phyloP scores from a whole-genome alignment of 2,113 vertebrate genomes.

The Anhinga rufa region DNA sequence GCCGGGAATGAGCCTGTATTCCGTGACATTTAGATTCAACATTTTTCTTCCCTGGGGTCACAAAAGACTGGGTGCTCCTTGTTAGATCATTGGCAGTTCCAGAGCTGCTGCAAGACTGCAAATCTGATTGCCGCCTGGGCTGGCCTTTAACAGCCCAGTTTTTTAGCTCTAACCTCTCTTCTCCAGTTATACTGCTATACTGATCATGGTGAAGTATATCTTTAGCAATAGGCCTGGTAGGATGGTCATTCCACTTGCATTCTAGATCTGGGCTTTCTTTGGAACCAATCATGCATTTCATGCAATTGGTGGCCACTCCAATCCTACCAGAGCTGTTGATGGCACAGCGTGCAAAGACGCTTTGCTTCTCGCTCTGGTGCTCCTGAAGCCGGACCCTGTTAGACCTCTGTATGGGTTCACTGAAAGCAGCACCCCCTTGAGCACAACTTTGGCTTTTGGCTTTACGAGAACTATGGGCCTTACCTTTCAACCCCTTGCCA shows the following conservation, averaged over 20 bases:
- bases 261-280: slow-evolving; percentile 84
- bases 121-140: slow-evolving; percentile 34
- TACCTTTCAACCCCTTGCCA: slow-evolving; percentile 87
- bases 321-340: slow-evolving; percentile 83
- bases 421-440: slow-evolving; percentile 68
- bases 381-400: slow-evolving; percentile 71
- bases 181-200: slow-evolving; percentile 27
- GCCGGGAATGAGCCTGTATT: slow-evolving; percentile 64
- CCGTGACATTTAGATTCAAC: slow-evolving; percentile 61
- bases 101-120: slow-evolving; percentile 43
- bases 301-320: slow-evolving; percentile 89
- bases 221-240: slow-evolving; percentile 26
- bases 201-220: neutral
- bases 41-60: slow-evolving; percentile 55
- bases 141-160: slow-evolving; percentile 50
- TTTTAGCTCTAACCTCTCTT: slow-evolving; percentile 61
- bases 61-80: slow-evolving; percentile 44
- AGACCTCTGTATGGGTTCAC: slow-evolving; percentile 80
- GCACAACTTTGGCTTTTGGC: slow-evolving; percentile 22
- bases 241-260: slow-evolving; percentile 63
- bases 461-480: slow-evolving; percentile 65
- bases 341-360: slow-evolving; percentile 82
- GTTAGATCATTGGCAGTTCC: slow-evolving; percentile 16
- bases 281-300: slow-evolving; percentile 86
- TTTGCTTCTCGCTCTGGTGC: slow-evolving; percentile 64